Evolutionary conservation across 2,888 invertebrate species (phyloP).

Genomic region (Drosophila quasianomalipes): DNA sequence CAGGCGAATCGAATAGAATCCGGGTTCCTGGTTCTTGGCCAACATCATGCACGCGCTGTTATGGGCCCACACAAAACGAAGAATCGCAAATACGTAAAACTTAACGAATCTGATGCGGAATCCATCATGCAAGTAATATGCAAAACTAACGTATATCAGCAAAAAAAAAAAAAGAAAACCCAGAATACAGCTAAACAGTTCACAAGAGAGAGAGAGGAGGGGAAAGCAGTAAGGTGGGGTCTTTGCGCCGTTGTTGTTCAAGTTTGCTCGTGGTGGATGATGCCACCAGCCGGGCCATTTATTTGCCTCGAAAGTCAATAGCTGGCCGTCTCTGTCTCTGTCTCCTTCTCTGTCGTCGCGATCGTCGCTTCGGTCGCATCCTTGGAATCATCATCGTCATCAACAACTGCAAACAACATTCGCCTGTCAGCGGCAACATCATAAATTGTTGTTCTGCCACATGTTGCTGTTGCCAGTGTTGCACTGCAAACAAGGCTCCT

Average conservation of each 20-base stretch:
- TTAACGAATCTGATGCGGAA: conserved; percentile 59
- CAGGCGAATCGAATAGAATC: background rate
- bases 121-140: conserved; percentile 77
- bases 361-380: conserved; percentile 58
- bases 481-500: conserved; percentile 20
- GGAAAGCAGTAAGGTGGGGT: background rate
- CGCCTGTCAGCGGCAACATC: conserved; percentile 84
- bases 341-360: conserved; percentile 15
- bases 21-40: conserved; percentile 7
- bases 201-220: background rate
- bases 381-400: conserved; percentile 79
- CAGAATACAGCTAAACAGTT: conserved; percentile 31
- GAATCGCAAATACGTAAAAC: conserved; percentile 41
- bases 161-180: conserved; percentile 3
- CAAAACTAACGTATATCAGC: conserved; percentile 61
- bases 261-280: conserved; percentile 21
- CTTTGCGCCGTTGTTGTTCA: conserved; percentile 17
- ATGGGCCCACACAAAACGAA: conserved; percentile 70
- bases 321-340: conserved; percentile 29
- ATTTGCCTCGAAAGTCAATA: conserved; percentile 62
- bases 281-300: conserved; percentile 41
- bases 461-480: conserved; percentile 63
- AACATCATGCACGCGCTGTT: conserved; percentile 23
- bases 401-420: conserved; percentile 83
- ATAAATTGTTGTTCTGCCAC: conserved; percentile 84